These are phyloP conservation scores for Gasteruption jaculator DNA, from an alignment of 2,888 invertebrate species.

Conservation along the genomic window DNA sequence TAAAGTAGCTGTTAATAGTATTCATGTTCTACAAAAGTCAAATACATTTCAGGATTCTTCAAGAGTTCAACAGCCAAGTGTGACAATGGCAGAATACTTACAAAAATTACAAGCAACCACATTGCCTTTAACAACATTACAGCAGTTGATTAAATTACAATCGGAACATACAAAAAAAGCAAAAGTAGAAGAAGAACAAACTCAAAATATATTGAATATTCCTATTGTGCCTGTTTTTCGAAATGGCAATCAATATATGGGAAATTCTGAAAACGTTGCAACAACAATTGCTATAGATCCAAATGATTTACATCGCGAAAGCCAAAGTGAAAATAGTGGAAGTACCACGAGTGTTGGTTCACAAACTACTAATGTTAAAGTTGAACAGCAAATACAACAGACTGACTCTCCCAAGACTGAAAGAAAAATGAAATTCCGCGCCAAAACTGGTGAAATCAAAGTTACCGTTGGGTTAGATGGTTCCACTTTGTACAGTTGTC, in stretches of 20 bases:
- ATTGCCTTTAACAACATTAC: conserved; percentile 43
- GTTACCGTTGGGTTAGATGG: conserved; percentile 48
- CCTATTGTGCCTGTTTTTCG: conserved; percentile 44
- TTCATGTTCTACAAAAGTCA: no score
- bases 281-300: conserved; percentile 41
- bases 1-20: no score
- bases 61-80: conserved; percentile 44
- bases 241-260: conserved; percentile 36
- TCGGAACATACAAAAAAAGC: conserved; percentile 42
- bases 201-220: conserved; percentile 47
- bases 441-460: conserved; percentile 50
- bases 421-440: conserved; percentile 47
- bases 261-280: conserved; percentile 38
- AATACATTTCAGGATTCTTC: no score
- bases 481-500: conserved; percentile 51
- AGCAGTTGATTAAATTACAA: conserved; percentile 47
- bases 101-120: conserved; percentile 47
- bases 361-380: conserved; percentile 23
- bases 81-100: conserved; percentile 47
- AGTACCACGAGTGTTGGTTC: conserved; percentile 9
- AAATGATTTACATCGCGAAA: conserved; percentile 40
- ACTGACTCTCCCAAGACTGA: conserved; percentile 39
- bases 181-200: conserved; percentile 35
- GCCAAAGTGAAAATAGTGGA: conserved; percentile 31
- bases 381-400: conserved; percentile 38